phyloP scores from a whole-genome alignment of 64 coral and sea anemone genomes.

The Hydrozoanthus tunicans region DNA sequence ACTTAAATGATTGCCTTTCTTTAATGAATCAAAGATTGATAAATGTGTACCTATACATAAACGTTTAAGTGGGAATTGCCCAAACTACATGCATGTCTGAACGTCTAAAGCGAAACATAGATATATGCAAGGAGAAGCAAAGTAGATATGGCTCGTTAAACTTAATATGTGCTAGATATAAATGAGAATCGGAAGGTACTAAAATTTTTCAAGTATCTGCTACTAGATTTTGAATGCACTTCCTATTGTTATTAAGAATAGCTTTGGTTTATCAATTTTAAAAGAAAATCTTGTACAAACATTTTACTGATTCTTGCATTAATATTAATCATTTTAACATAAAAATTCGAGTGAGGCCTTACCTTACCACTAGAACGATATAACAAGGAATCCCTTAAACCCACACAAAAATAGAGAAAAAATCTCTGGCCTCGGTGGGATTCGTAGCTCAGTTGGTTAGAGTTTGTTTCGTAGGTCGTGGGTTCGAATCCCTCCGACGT shows the following conservation, averaged over 20 bases:
- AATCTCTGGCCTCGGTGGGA: too few species aligned
- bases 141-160: slow-evolving; percentile 47
- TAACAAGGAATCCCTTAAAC: too few species aligned
- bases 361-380: too few species aligned
- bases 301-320: background rate
- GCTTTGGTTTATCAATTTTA: slow-evolving; percentile 26
- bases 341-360: background rate
- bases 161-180: slow-evolving; percentile 61
- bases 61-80: slow-evolving; percentile 42
- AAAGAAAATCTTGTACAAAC: background rate
- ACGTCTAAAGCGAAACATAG: background rate
- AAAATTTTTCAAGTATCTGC: slow-evolving; percentile 53
- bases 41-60: slow-evolving; percentile 65
- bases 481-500: too few species aligned
- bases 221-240: slow-evolving; percentile 45
- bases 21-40: slow-evolving; percentile 51
- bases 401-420: too few species aligned
- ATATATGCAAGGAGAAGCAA: slow-evolving; percentile 15
- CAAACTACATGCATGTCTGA: slow-evolving; percentile 11
- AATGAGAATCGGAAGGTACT: slow-evolving; percentile 55
- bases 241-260: slow-evolving; percentile 12
- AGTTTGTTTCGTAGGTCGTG: too few species aligned
- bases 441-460: too few species aligned
- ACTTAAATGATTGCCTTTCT: slow-evolving; percentile 60
- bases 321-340: background rate